A percentile compares a stretch with the other conserved stretches of the same genome.
Conservation (phyloP, 2,113 vertebrate species). For the Cromileptes altivelis region DNA sequence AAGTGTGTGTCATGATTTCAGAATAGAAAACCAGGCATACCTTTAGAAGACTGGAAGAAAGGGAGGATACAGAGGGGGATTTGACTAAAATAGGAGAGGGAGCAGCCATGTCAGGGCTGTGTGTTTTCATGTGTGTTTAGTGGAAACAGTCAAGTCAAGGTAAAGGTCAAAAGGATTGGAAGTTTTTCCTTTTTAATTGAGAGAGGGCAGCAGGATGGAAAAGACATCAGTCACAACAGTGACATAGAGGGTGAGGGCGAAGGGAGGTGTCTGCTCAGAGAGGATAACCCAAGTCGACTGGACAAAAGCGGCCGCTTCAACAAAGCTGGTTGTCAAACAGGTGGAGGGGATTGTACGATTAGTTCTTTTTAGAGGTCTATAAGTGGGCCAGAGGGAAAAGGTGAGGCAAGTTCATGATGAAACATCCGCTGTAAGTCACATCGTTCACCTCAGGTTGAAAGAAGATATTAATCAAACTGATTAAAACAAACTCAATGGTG, state of each 20-base stretch:
- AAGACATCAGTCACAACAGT: constrained; percentile 79
- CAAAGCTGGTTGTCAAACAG: constrained; percentile 35
- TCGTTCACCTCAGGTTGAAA: not conserved
- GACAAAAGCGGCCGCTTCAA: constrained; percentile 39
- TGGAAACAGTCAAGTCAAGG: constrained; percentile 80
- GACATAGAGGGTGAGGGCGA: constrained; percentile 35
- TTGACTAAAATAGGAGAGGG: constrained; percentile 83
- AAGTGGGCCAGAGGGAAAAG: constrained; percentile 5
- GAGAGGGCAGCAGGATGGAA: constrained; percentile 73
- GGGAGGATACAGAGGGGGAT: constrained; percentile 62
- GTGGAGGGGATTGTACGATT: constrained; percentile 34
- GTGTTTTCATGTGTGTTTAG: constrained; percentile 79
- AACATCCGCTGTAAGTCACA: not conserved
- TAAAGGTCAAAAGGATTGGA: constrained; percentile 75
- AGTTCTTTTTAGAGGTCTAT: constrained; percentile 11
- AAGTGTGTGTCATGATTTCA: constrained; percentile 48
- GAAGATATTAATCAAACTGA: not conserved
- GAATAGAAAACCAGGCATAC: constrained; percentile 60
- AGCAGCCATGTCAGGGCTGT: constrained; percentile 47
- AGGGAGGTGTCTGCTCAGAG: constrained; percentile 5
- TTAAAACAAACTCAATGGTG: not conserved
- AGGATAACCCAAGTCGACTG: constrained; percentile 31
- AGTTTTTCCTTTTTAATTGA: constrained; percentile 76
- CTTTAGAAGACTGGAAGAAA: constrained; percentile 72
- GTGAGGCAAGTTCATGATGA: constrained; percentile 24